Evolutionary conservation across 2,888 invertebrate species (phyloP), one percentile per base, ranked within the genome.

Genomic region (Ephialtes manifestator): DNA sequence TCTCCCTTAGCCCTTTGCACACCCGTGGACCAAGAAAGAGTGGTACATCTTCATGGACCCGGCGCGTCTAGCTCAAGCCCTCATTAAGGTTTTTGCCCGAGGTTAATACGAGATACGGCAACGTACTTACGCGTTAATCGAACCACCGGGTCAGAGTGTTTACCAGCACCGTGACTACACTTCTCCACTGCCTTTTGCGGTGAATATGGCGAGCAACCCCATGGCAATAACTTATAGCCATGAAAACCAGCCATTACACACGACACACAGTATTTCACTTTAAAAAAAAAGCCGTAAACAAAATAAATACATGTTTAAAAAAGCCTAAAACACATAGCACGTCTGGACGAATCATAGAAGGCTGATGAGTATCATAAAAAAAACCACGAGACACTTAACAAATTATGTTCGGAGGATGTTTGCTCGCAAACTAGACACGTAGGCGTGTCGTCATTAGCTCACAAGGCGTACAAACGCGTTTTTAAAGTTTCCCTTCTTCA

Each of bases 101-200:
- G 86, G 86, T 87, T 85, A 85, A 85, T 85, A 85, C 85, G 85
- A 85, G 83, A 85, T 87, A 85, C 81, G 84, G 83, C 83, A 81
- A 85, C 83, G 85, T 83, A 87, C 85, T 87, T 85, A 87, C 86
- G 86, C 86, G 85, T 87, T 87, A 87, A 87, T 87, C 86, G 86
- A 87, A 87, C 86, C 75, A 85, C 84, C 81, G 81, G 83, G 85
- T 80, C 83, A 85, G 65, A 78, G 74, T 81, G 77, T 84, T 81
- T 81, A 84, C 77, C 84, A 84, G 68, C 84, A 81, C 81, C 72
- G 67, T 72, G 71, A 77, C 55, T 76, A 81, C 72, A 55, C 53
- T 84, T 81, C 46, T 51, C 43, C n/a, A 35, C 31, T 63, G 63
- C 63, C 65, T 35, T 39, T 46, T 60, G 13, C 24, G 13, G 46